phyloP scores from a whole-genome alignment of 2,113 vertebrate genomes.

The Orthochromis indermauri region DNA sequence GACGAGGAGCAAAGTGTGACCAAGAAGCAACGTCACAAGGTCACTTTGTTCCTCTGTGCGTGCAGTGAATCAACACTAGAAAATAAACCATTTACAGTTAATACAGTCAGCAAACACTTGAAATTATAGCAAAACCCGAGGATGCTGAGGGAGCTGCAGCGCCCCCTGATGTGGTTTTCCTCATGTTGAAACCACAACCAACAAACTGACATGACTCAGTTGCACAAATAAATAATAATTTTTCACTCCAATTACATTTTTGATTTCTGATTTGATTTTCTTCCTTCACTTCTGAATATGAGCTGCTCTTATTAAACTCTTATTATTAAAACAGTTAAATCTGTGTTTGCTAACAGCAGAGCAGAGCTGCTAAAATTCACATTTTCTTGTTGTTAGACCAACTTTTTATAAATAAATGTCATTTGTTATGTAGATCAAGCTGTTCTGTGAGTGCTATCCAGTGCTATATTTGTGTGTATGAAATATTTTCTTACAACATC shows the following conservation, averaged over 20 bases:
- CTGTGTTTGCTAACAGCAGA: background rate
- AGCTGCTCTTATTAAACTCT: background rate
- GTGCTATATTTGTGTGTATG: background rate
- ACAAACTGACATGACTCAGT: background rate
- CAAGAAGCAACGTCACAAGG: background rate
- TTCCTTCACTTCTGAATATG: background rate
- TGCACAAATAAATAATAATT: background rate
- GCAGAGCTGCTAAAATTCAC: background rate
- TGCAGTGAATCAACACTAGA: fast-evolving
- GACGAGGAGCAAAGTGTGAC: background rate
- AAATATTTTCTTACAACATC: background rate
- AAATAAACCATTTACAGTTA: fast-evolving
- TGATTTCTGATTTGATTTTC: background rate
- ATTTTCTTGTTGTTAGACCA: background rate
- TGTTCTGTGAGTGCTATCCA: background rate
- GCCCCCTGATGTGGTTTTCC: background rate
- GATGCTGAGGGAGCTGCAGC: background rate
- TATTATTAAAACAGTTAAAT: background rate
- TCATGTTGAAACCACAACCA: background rate
- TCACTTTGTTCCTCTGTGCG: fast-evolving
- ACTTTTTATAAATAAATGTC: background rate
- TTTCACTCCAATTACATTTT: fast-evolving
- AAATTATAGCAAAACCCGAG: background rate
- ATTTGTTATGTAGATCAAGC: background rate
- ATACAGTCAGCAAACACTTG: fast-evolving